phyloP scores from a whole-genome alignment of 2,888 invertebrate genomes.

The Andrena hattorfiana region DNA sequence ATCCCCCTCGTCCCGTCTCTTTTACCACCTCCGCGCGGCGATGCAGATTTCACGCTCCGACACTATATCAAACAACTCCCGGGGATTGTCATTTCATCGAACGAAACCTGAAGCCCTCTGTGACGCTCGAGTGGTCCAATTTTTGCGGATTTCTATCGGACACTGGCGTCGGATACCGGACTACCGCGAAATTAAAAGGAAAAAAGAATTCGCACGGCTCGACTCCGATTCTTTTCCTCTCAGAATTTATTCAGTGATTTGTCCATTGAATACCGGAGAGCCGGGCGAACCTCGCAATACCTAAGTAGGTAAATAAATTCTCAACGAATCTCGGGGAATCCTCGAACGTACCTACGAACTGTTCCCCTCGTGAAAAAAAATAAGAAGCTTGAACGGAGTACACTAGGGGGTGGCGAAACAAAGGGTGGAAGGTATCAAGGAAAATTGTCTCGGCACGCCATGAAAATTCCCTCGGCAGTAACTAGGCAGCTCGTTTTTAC shows the following conservation, averaged over 20 bases:
- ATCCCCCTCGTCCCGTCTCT: background rate
- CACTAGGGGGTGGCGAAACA: background rate
- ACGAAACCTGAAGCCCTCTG: background rate
- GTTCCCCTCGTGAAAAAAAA: background rate
- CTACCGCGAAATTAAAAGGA: background rate
- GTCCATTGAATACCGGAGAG: background rate
- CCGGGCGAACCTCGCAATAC: background rate
- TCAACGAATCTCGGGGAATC: background rate
- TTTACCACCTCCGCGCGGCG: background rate
- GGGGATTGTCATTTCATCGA: background rate
- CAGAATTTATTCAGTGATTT: background rate
- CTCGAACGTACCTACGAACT: background rate
- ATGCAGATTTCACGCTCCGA: background rate
- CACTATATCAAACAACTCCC: background rate
- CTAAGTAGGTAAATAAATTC: background rate
- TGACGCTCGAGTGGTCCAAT: background rate
- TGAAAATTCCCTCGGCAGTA: background rate
- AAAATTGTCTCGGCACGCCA: background rate
- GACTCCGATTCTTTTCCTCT: background rate
- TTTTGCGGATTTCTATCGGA: background rate
- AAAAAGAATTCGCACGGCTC: background rate
- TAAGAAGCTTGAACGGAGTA: background rate
- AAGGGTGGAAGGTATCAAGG: background rate
- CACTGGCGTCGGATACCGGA: background rate
- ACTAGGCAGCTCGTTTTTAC: background rate